Percentiles rank a stretch among this genome's conserved stretches.
Evolutionary conservation across 2,888 invertebrate genomes (phyloP).

Genomic region (Dugesia japonica): DNA sequence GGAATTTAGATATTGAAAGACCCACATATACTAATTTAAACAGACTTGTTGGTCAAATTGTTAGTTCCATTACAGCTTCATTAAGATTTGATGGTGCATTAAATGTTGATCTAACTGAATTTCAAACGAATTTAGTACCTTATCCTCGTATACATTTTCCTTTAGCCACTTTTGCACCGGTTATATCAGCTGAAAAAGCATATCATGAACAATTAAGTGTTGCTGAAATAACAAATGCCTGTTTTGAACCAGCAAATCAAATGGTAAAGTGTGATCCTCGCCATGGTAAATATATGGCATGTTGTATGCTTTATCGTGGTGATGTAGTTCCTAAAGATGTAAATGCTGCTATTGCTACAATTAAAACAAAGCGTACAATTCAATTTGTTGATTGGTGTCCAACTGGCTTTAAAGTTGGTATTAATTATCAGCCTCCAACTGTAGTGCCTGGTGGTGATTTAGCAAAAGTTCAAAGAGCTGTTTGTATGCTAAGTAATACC

Average conservation of each 20-base stretch:
- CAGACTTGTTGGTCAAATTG: constrained; percentile 37
- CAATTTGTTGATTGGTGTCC: constrained; percentile 68
- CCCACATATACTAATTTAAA: constrained; percentile 37
- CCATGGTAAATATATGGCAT: constrained; percentile 42
- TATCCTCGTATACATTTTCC: constrained; percentile 66
- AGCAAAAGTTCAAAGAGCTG: constrained; percentile 50
- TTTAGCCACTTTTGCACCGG: constrained; percentile 56
- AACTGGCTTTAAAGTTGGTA: constrained; percentile 58
- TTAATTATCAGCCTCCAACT: constrained; percentile 51
- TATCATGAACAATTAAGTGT: constrained; percentile 58
- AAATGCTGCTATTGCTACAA: constrained; percentile 41
- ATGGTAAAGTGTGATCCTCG: constrained; percentile 60
- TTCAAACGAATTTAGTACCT: constrained; percentile 50
- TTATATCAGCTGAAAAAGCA: constrained; percentile 41
- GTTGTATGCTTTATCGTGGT: constrained; percentile 37
- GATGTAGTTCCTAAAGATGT: constrained; percentile 40
- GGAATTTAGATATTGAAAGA: constrained; percentile 55
- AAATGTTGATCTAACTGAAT: constrained; percentile 43
- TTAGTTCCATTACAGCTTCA: constrained; percentile 39
- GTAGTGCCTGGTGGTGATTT: constrained; percentile 86
- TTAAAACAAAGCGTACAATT: constrained; percentile 50
- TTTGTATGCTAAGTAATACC: constrained; percentile 49
- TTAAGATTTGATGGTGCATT: constrained; percentile 40
- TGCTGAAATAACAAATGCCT: constrained; percentile 72
- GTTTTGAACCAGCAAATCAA: constrained; percentile 53